phyloP scores from a whole-genome alignment of 2,797 vertebrate species.

The Meda fulgida region DNA sequence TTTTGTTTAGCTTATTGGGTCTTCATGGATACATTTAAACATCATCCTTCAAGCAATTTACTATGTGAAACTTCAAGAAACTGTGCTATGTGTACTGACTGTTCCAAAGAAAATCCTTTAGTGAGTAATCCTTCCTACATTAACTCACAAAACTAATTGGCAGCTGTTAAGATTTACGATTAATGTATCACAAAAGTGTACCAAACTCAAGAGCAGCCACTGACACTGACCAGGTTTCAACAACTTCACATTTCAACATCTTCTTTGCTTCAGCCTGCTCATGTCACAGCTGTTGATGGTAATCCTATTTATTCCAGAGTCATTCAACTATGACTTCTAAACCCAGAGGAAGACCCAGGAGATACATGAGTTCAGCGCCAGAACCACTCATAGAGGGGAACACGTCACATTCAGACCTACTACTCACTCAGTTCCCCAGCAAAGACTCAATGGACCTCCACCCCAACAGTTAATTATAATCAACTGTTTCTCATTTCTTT shows the following conservation, averaged over 20 bases:
- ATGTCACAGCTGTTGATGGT: conserved; percentile 8
- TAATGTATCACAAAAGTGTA: not conserved
- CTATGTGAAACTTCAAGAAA: not conserved
- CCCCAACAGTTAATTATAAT: not conserved
- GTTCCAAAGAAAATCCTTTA: not conserved
- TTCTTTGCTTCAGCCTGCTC: conserved; percentile 12
- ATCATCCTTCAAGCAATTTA: not conserved
- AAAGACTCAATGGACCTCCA: conserved; percentile 4
- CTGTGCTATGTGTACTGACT: not conserved
- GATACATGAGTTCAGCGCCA: not conserved
- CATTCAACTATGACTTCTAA: conserved; percentile 18
- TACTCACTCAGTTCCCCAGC: not conserved
- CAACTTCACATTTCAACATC: conserved; percentile 15
- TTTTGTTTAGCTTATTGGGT: conserved; percentile 19
- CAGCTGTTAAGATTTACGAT: not conserved
- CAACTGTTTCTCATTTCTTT: conserved; percentile 6
- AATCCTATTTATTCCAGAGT: conserved; percentile 9
- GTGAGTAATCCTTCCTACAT: not conserved
- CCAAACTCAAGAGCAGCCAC: not conserved
- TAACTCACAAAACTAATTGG: not conserved
- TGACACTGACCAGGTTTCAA: conserved; percentile 27
- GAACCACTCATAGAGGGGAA: not conserved
- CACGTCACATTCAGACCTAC: conserved; percentile 14
- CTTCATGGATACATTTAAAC: not conserved
- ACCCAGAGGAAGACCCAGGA: conserved; percentile 24